Evolutionary conservation across 2,113 vertebrate species (phyloP).

Genomic region (Mirza zaza): DNA sequence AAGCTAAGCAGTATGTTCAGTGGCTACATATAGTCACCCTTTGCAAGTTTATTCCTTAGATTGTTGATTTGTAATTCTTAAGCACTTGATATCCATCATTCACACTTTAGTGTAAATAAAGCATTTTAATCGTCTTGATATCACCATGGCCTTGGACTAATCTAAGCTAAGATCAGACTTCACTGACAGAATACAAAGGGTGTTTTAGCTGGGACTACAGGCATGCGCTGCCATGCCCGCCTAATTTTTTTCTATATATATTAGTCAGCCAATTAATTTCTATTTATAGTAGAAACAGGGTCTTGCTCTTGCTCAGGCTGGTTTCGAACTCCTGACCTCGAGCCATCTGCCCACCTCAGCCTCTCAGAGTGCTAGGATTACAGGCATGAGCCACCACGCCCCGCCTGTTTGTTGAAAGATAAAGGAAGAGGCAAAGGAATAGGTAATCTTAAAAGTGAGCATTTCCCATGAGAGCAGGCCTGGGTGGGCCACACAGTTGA

Average conservation of each 20-base stretch:
- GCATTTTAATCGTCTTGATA: not conserved
- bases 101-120: conserved; percentile 7
- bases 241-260: too few relatives aligned
- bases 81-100: not conserved
- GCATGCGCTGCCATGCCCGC: too few relatives aligned
- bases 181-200: not conserved
- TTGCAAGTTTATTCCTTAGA: conserved; percentile 8
- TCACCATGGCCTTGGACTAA: not conserved
- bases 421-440: not conserved
- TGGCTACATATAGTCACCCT: not conserved
- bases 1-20: not conserved
- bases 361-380: too few relatives aligned
- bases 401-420: not conserved
- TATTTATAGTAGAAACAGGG: too few relatives aligned
- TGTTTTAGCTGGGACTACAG: not conserved
- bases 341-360: too few relatives aligned
- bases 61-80: conserved; percentile 15
- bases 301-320: too few relatives aligned
- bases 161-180: conserved; percentile 12
- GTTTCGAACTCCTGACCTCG: too few relatives aligned
- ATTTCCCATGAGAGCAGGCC: not conserved
- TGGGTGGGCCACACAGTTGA: not conserved
- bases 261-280: too few relatives aligned
- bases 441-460: not conserved
- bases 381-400: too few relatives aligned